These are phyloP conservation scores for Struthidea cinerea DNA, from an alignment of 2,113 vertebrate species.

Conservation along the genomic window DNA sequence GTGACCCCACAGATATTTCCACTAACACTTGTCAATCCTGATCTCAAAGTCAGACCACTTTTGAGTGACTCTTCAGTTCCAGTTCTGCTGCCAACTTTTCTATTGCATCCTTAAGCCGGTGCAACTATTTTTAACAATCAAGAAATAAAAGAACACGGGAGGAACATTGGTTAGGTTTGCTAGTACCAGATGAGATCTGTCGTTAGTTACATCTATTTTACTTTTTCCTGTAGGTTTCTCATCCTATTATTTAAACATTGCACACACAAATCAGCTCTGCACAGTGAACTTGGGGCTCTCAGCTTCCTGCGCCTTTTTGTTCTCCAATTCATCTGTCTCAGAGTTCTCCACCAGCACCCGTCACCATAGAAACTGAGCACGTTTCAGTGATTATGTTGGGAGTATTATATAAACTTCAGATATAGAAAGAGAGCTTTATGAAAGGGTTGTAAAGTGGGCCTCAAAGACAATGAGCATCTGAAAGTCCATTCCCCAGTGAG, in stretches of 20 bases:
- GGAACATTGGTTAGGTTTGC: not conserved
- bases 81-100: not conserved
- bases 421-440: not conserved
- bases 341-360: slow-evolving; percentile 38
- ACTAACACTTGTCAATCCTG: not conserved
- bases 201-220: not conserved
- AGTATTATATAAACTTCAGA: slow-evolving; percentile 34
- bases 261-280: slow-evolving; percentile 33
- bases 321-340: slow-evolving; percentile 35
- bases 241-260: not conserved
- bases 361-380: slow-evolving; percentile 65
- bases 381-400: slow-evolving; percentile 39
- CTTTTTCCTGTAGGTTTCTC: not conserved
- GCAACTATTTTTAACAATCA: not conserved
- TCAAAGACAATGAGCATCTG: not conserved
- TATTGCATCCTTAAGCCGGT: not conserved
- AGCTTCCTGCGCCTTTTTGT: slow-evolving; percentile 23
- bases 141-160: not conserved
- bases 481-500: not conserved
- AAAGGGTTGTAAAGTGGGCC: not conserved
- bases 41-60: not conserved
- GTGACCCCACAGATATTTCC: not conserved
- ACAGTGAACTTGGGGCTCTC: not conserved
- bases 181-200: not conserved
- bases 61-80: not conserved